These are phyloP conservation scores for Latrodectus elegans DNA, from an alignment of 2,888 invertebrate species.

Conservation along the genomic window DNA sequence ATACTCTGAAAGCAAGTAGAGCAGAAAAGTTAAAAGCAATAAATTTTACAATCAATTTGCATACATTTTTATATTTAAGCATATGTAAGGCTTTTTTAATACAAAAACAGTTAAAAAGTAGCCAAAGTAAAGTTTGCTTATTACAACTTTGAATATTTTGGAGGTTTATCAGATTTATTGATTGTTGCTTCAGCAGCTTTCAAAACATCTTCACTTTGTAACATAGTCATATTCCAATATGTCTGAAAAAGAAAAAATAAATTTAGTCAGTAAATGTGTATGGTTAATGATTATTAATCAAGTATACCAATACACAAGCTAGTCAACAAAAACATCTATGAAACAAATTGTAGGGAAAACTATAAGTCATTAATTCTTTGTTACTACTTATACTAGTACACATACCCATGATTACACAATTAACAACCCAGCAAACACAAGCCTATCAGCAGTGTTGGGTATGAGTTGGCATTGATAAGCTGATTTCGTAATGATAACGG, in stretches of 20 bases:
- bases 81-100: too few relatives aligned
- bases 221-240: constrained; percentile 76
- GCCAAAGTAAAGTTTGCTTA: not conserved
- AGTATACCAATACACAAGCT: not conserved
- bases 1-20: too few relatives aligned
- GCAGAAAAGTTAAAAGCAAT: too few relatives aligned
- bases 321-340: not conserved
- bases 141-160: constrained; percentile 85
- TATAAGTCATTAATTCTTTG: not conserved
- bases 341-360: not conserved
- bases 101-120: too few relatives aligned
- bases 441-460: too few relatives aligned
- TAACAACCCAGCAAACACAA: too few relatives aligned
- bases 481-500: too few relatives aligned
- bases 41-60: too few relatives aligned
- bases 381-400: not conserved
- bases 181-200: constrained; percentile 86
- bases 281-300: constrained; percentile 74
- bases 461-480: too few relatives aligned
- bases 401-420: too few relatives aligned
- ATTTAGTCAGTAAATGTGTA: not conserved
- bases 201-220: constrained; percentile 77
- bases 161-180: constrained; percentile 81
- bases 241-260: constrained; percentile 70
- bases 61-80: too few relatives aligned